Conservation (phyloP, 2,113 vertebrate species). For the Tretioscincus oriximinensis region DNA sequence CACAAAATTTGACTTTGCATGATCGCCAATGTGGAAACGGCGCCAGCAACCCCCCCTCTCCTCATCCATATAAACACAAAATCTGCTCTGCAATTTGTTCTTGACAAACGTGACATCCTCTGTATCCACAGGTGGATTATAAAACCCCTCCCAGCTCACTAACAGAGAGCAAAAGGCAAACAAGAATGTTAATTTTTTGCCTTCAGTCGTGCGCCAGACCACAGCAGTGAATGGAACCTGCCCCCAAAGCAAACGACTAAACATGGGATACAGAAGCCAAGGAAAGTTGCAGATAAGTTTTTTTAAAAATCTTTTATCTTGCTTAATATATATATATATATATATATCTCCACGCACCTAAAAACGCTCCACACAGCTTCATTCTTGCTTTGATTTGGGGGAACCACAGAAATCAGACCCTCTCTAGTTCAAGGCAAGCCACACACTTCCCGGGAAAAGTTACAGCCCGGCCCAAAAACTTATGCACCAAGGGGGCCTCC, state of each 20-base stretch:
- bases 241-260: not conserved
- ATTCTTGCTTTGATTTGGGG: constrained; percentile 72
- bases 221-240: no score
- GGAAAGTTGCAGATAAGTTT: not conserved
- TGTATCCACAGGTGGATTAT: not conserved
- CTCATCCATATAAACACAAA: not conserved
- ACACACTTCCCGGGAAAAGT: constrained; percentile 77
- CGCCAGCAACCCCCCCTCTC: not conserved
- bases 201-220: not conserved
- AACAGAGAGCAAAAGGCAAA: not conserved
- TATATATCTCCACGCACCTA: constrained; percentile 82
- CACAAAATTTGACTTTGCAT: not conserved
- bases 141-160: not conserved
- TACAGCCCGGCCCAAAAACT: constrained; percentile 82
- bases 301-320: not conserved
- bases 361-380: constrained; percentile 89
- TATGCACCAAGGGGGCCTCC: constrained; percentile 60
- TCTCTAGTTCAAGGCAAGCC: constrained; percentile 1
- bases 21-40: not conserved
- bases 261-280: not conserved
- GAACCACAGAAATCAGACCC: constrained; percentile 7
- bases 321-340: not conserved
- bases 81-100: not conserved
- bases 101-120: not conserved
- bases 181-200: not conserved